phyloP scores from a whole-genome alignment of 2,888 invertebrate species.

The Drosophila austrosaltans region DNA sequence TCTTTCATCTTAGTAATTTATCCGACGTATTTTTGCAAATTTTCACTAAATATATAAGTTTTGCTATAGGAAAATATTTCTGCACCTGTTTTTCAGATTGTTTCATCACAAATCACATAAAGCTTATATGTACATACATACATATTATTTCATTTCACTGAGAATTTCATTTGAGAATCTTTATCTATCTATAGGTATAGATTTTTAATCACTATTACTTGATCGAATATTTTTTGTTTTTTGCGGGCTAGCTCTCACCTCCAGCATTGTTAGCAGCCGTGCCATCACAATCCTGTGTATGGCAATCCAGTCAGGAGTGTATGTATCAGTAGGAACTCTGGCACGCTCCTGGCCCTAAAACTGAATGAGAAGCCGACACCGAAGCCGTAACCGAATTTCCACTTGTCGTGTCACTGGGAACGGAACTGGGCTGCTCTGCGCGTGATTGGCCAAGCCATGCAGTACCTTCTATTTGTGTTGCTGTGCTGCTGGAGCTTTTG shows the following conservation, averaged over 20 bases:
- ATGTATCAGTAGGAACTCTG: slow-evolving; percentile 13
- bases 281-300: slow-evolving; percentile 45
- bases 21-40: background rate
- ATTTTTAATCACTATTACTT: background rate
- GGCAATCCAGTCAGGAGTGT: slow-evolving; percentile 15
- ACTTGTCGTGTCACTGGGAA: slow-evolving; percentile 37
- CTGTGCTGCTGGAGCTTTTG: slow-evolving; percentile 32
- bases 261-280: slow-evolving; percentile 46
- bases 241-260: slow-evolving; percentile 36
- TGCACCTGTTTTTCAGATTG: background rate
- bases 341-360: slow-evolving; percentile 18
- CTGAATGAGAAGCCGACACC: slow-evolving; percentile 29
- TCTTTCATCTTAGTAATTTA: background rate
- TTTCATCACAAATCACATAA: background rate
- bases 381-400: slow-evolving; percentile 19
- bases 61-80: background rate
- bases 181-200: background rate
- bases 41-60: background rate
- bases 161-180: background rate
- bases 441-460: slow-evolving; percentile 55
- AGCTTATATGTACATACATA: too few species aligned
- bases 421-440: slow-evolving; percentile 39
- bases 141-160: background rate
- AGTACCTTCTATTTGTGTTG: slow-evolving; percentile 24
- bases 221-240: background rate